Evolutionary conservation across 2,113 vertebrate genomes (phyloP).

Genomic region (Microtus richardsoni): DNA sequence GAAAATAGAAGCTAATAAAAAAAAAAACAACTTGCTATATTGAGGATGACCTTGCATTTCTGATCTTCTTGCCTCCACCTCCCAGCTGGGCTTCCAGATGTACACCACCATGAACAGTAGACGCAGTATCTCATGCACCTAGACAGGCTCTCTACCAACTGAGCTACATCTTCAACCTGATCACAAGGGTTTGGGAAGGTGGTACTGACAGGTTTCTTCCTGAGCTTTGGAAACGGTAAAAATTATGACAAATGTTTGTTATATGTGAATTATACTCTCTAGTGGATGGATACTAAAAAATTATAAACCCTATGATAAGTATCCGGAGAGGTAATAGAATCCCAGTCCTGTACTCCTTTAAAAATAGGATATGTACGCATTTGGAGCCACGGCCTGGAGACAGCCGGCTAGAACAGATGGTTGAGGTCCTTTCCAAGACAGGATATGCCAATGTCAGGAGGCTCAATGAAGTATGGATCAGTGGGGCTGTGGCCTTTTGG

Average conservation of each 20-base stretch:
- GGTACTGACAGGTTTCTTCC: conserved; percentile 2
- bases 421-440: background rate
- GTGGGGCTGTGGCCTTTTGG: background rate
- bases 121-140: no score
- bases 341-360: conserved; percentile 3
- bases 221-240: background rate
- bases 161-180: background rate
- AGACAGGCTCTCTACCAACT: background rate
- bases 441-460: background rate
- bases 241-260: conserved; percentile 27
- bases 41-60: background rate
- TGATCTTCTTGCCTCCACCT: background rate
- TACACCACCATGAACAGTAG: no score
- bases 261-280: conserved; percentile 36
- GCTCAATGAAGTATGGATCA: background rate
- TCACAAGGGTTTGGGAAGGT: conserved; percentile 16
- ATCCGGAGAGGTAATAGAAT: conserved; percentile 23
- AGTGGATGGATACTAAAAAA: background rate
- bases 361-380: conserved; percentile 24
- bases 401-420: background rate
- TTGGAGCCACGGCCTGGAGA: background rate
- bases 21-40: background rate
- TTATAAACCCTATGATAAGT: conserved; percentile 16
- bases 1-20: background rate
- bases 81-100: background rate